A percentile compares a stretch with the other conserved stretches of the same genome.
These are phyloP conservation scores for Drosophila multiciliata DNA, from an alignment of 2,888 invertebrate genomes.

Conservation along the genomic window DNA sequence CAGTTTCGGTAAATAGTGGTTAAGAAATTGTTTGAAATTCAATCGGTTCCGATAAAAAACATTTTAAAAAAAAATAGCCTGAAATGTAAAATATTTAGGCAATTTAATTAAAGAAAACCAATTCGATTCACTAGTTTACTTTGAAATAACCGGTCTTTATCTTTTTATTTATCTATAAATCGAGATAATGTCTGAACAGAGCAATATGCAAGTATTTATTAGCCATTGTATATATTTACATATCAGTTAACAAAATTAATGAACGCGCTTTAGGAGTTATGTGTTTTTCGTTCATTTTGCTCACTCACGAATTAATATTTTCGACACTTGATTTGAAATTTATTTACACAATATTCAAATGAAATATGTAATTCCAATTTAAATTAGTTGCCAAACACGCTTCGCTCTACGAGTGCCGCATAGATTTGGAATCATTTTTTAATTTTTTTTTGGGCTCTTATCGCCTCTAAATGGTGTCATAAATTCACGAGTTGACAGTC, in stretches of 20 bases:
- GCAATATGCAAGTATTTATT: slow-evolving; percentile 27
- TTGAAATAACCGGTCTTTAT: background rate
- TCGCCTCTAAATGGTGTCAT: slow-evolving; percentile 64
- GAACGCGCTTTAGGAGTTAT: slow-evolving; percentile 45
- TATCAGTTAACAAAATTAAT: slow-evolving; percentile 33
- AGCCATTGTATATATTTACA: slow-evolving; percentile 40
- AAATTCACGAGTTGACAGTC: slow-evolving; percentile 59
- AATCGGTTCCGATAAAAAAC: background rate
- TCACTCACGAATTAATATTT: slow-evolving; percentile 55
- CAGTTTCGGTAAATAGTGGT: background rate
- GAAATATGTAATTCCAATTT: slow-evolving; percentile 70
- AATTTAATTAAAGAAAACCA: background rate
- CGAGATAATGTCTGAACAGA: slow-evolving; percentile 2
- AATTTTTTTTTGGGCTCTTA: slow-evolving; percentile 45
- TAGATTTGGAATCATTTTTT: slow-evolving; percentile 17
- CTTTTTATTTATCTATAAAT: background rate
- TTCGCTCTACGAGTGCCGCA: slow-evolving; percentile 13
- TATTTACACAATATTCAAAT: slow-evolving; percentile 67
- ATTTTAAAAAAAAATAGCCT: background rate
- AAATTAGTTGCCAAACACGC: slow-evolving; percentile 55
- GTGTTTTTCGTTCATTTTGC: slow-evolving; percentile 34
- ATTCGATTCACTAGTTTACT: background rate
- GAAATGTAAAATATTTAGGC: background rate
- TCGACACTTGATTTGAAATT: slow-evolving; percentile 68
- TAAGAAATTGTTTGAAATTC: background rate